Conservation (phyloP, 2,888 invertebrate genomes). For the Tinea trinotella region DNA sequence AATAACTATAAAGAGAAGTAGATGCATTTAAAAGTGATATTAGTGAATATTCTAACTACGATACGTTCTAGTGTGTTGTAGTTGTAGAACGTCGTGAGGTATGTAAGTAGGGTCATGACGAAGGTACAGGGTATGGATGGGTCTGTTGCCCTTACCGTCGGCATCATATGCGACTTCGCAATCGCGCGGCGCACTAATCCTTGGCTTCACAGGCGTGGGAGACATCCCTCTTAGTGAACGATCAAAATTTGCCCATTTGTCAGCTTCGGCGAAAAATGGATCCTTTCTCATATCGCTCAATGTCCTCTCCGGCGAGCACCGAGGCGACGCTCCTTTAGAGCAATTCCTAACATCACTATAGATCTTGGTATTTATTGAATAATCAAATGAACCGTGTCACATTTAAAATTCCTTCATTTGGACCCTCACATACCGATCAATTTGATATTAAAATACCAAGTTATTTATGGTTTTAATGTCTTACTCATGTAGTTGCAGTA, state of each 20-base stretch:
- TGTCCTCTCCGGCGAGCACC: constrained; percentile 42
- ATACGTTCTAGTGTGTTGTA: not conserved
- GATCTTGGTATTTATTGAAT: not conserved
- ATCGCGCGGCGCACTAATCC: constrained; percentile 78
- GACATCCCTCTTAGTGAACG: constrained; percentile 73
- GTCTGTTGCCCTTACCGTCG: constrained; percentile 77
- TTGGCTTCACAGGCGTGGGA: constrained; percentile 81
- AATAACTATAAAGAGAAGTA: not conserved
- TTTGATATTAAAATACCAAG: not conserved
- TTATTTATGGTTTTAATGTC: too few species aligned
- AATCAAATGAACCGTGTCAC: not conserved
- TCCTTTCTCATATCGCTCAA: constrained; percentile 64
- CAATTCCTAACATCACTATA: constrained; percentile 42
- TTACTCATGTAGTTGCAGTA: constrained; percentile 16
- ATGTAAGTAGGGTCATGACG: constrained; percentile 42
- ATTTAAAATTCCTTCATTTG: not conserved
- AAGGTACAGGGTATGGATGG: constrained; percentile 50
- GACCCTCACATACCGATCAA: not conserved
- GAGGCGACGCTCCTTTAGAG: constrained; percentile 56
- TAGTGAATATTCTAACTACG: constrained; percentile 13
- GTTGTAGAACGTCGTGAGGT: not conserved
- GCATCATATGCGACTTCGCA: constrained; percentile 81
- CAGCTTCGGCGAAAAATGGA: constrained; percentile 67
- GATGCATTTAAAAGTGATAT: not conserved
- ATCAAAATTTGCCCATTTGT: constrained; percentile 70